Evolutionary conservation across 2,888 invertebrate species (phyloP), one percentile per base, ranked within the genome.

Genomic region (Caenorhabditis sp.): DNA sequence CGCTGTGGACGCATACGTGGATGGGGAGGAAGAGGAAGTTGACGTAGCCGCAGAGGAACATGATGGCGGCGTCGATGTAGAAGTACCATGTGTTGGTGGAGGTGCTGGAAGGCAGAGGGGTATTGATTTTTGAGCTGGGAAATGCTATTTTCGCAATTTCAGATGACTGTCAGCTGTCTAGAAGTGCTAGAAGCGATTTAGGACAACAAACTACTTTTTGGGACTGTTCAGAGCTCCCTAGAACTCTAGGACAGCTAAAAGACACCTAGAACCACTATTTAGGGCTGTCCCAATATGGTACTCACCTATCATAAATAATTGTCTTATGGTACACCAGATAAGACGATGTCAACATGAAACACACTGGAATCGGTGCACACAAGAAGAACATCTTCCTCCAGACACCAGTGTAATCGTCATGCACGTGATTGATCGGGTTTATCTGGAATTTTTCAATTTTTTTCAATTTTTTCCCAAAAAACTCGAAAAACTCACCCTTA

Each of bases 11-110:
- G 1, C 70, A 28, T 2, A 51, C 32, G 28, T 79, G 78, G 32
- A 70, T 35, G 0, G 78, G 78, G 0, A 79, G 61, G 24, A 65
- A 79, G 15, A 79, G 13, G 6, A 79, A 64, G 18, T 79, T 70
- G 4, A 44, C 53, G 28, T 79, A 79, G 9, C 28, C 70, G 13
- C 78, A 71, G 5, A 70, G 50, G 24, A 79, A 50, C 6, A 60
- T 24, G 18, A 60, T 24, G 13, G 24, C 47, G 0, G 60, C 65
- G 26, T 79, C 67, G 18, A 55, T 1, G 11, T 50, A 62, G 60
- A 28, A 61, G 55, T 67, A 79, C 78, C 78, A 79, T 13, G 51
- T 47, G 24, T n/a, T 55, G 0, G 44, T n/a, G 2, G 15, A 18
- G 1, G 64, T 18, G 20, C 78, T 78, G 64, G 32, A 32, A 32